These are phyloP conservation scores for Clytia hemisphaerica DNA, from an alignment of 30 jellyfish, hydroid and myxozoan genomes.

Conservation along the genomic window DNA sequence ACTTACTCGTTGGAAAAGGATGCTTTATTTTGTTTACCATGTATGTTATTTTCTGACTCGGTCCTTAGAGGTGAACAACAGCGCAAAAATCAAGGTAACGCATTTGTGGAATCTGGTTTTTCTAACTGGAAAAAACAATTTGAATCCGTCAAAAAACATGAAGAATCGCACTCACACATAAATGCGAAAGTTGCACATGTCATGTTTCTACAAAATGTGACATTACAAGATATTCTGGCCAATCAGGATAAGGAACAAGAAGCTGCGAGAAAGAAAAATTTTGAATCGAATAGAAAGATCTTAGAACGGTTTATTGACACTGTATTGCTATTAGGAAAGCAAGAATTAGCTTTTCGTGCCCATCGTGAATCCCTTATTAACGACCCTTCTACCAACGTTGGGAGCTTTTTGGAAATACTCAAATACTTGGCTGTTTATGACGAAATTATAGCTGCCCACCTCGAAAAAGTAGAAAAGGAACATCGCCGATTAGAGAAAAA, in stretches of 20 bases:
- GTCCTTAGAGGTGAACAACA: constrained; percentile 16
- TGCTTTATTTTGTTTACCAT: constrained; percentile 26
- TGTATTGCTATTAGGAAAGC: constrained; percentile 24
- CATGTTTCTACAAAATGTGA: constrained; percentile 18
- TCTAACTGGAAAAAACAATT: constrained; percentile 31
- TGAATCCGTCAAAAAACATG: constrained; percentile 23
- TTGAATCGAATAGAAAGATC: background rate
- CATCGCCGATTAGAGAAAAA: background rate
- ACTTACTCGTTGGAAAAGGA: constrained; percentile 19
- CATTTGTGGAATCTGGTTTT: constrained; percentile 18
- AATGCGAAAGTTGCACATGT: constrained; percentile 24
- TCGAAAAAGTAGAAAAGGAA: constrained; percentile 34
- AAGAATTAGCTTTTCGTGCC: constrained; percentile 32
- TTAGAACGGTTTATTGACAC: constrained; percentile 12
- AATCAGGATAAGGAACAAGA: background rate
- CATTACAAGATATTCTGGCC: background rate
- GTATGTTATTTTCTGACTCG: constrained; percentile 36
- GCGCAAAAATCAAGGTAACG: constrained; percentile 13
- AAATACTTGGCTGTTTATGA: constrained; percentile 15
- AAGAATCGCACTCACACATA: constrained; percentile 26
- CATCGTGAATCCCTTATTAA: constrained; percentile 10
- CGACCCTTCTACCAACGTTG: constrained; percentile 20
- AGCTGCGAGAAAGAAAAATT: constrained; percentile 12
- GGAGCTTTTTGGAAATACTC: constrained; percentile 12
- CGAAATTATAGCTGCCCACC: constrained; percentile 37